These are phyloP conservation scores for Plagodis pulveraria DNA, from an alignment of 2,888 invertebrate species.

Conservation along the genomic window DNA sequence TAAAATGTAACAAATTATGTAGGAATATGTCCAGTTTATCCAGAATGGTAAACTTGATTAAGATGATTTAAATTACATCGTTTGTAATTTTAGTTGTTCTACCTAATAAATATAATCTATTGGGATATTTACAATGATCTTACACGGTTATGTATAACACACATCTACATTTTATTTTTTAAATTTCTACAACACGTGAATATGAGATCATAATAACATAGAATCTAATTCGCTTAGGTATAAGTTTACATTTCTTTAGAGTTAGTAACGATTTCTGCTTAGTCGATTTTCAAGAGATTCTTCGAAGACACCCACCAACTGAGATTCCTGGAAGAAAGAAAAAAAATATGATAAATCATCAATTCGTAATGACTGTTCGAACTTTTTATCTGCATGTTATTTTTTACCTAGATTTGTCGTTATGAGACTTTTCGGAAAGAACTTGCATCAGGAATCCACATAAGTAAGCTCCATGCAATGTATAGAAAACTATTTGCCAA, in stretches of 20 bases:
- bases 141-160: slow-evolving; percentile 9
- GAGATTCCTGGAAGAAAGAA: slow-evolving; percentile 51
- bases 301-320: slow-evolving; percentile 50
- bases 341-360: no score
- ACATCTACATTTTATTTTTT: slow-evolving; percentile 46
- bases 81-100: no score
- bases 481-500: slow-evolving; percentile 68
- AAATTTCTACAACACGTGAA: slow-evolving; percentile 27
- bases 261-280: slow-evolving; percentile 32
- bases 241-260: slow-evolving; percentile 27
- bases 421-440: slow-evolving; percentile 47
- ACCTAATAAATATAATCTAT: no score
- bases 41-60: no score
- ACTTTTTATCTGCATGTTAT: not conserved
- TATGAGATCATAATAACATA: slow-evolving; percentile 39
- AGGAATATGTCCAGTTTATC: no score
- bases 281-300: slow-evolving; percentile 61
- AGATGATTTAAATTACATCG: no score
- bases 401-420: slow-evolving; percentile 44
- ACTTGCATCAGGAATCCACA: slow-evolving; percentile 58
- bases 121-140: no score
- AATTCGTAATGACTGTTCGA: no score
- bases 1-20: no score
- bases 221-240: slow-evolving; percentile 33
- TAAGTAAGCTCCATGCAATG: slow-evolving; percentile 67